A percentile compares a stretch with the other conserved stretches of the same genome.
These are phyloP conservation scores for Semnopithecus entellus DNA, from an alignment of 2,113 vertebrate genomes.

Conservation along the genomic window DNA sequence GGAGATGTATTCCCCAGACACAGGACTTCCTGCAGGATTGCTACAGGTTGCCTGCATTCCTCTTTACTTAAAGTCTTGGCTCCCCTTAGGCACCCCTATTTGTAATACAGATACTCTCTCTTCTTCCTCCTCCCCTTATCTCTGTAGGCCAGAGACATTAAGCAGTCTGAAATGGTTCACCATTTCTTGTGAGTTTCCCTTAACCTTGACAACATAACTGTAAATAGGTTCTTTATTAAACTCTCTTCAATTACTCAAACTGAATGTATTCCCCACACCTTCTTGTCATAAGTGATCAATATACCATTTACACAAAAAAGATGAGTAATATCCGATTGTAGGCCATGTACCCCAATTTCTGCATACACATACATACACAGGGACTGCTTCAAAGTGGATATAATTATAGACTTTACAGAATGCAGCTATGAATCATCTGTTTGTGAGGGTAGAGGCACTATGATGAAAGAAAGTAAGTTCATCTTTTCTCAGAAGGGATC, in stretches of 20 bases:
- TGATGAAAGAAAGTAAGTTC: not conserved
- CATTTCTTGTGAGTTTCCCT: not conserved
- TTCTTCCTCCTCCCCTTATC: not conserved
- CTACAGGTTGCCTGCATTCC: not conserved
- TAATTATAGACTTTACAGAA: not conserved
- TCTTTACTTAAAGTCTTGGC: not conserved
- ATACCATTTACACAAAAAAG: not conserved
- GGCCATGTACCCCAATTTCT: not conserved
- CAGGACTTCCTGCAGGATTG: not conserved
- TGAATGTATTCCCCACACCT: not conserved
- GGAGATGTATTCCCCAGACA: not conserved
- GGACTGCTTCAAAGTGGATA: not conserved
- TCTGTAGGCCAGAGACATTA: not conserved
- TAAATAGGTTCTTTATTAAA: conserved; percentile 15
- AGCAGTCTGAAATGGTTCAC: not conserved
- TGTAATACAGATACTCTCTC: not conserved
- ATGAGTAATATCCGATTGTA: not conserved
- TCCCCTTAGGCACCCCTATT: not conserved
- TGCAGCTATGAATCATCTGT: not conserved
- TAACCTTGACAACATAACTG: not conserved
- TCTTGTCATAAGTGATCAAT: not conserved
- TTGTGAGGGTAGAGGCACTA: not conserved
- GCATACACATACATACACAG: too few species aligned
- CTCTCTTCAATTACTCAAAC: not conserved
- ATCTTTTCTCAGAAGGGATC: not conserved